phyloP scores from a whole-genome alignment of 2,888 invertebrate species.

The Brenthis hecate region DNA sequence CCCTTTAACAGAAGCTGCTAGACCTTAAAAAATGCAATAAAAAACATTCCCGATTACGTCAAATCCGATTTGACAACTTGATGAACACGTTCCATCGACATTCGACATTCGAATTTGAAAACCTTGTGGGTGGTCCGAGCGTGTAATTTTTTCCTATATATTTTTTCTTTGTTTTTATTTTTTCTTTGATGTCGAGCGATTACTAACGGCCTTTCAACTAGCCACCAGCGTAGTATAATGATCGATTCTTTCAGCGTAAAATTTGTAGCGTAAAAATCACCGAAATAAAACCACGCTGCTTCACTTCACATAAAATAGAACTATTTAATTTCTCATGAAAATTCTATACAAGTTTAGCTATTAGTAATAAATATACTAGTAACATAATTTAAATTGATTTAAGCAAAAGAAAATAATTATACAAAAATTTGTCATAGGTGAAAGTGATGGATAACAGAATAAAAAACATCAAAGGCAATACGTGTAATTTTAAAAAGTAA shows the following conservation, averaged over 20 bases:
- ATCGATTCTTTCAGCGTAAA: constrained; percentile 54
- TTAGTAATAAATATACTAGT: not conserved
- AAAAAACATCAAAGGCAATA: constrained; percentile 36
- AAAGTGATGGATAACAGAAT: constrained; percentile 28
- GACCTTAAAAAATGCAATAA: constrained; percentile 52
- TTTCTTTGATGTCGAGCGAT: constrained; percentile 64
- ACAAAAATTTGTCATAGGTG: constrained; percentile 21
- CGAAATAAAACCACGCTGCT: not conserved
- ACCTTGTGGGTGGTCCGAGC: constrained; percentile 75
- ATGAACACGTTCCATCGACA: constrained; percentile 77
- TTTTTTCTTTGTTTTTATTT: constrained; percentile 60
- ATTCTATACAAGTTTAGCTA: too few species aligned
- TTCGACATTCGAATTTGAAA: constrained; percentile 63
- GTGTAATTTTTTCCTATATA: constrained; percentile 48
- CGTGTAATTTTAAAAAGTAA: constrained; percentile 56
- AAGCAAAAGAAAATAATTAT: constrained; percentile 1
- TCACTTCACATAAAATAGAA: too few species aligned
- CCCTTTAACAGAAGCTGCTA: constrained; percentile 54
- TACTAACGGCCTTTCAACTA: constrained; percentile 75
- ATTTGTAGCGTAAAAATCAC: constrained; percentile 40
- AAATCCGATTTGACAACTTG: constrained; percentile 80
- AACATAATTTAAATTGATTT: not conserved
- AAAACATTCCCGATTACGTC: constrained; percentile 76
- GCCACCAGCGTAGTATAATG: constrained; percentile 71
- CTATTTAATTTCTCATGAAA: too few species aligned